Evolutionary conservation across 2,113 vertebrate genomes (phyloP).

Genomic region (Desmodus rotundus): DNA sequence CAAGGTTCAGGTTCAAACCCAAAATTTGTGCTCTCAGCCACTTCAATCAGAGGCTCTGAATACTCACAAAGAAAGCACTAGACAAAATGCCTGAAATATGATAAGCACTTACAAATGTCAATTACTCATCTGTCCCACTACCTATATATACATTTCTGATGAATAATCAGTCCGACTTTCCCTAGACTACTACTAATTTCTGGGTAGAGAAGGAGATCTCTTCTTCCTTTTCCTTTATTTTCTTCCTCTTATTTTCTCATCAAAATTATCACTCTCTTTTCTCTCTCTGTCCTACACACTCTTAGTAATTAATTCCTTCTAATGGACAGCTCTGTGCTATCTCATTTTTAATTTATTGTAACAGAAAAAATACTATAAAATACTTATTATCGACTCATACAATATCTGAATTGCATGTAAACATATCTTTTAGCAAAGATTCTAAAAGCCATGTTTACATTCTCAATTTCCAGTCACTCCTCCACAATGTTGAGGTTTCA

Average conservation of each 20-base stretch:
- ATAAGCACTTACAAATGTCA: neutral
- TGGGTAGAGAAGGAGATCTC: neutral
- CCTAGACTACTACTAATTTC: neutral
- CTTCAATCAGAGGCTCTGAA: neutral
- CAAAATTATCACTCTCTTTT: neutral
- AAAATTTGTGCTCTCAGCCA: neutral
- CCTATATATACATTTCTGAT: neutral
- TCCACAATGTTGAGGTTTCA: neutral
- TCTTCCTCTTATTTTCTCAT: neutral
- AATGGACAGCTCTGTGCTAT: neutral
- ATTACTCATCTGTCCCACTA: neutral
- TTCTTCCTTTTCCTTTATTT: neutral
- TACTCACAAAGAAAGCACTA: neutral
- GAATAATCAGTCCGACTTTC: neutral
- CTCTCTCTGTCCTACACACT: neutral
- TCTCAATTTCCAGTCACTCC: neutral
- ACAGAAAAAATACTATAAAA: neutral
- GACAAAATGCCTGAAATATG: neutral
- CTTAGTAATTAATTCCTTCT: neutral
- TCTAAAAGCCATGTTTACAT: neutral
- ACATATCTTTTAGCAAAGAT: neutral
- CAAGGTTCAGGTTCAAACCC: neutral
- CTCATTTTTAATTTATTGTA: slow-evolving; percentile 8
- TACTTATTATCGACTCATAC: neutral
- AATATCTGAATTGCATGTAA: neutral